Base-by-base conservation (phyloP, 1,140 invertebrate species). In the Drosophila tani region DNA sequence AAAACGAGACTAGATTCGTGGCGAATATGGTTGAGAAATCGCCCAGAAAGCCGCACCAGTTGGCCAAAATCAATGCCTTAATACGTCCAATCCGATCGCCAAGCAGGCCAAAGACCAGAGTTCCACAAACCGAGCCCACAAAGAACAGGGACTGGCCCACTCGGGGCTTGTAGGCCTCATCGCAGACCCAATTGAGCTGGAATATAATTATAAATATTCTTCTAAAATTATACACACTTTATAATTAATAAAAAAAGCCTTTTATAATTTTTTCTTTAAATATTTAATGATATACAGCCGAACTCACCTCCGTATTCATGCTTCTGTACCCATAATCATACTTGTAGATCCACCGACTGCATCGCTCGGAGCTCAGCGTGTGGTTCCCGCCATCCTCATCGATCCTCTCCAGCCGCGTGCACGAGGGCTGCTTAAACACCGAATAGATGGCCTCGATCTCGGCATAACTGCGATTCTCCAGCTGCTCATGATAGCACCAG, bases 181-280 rank as follows among this genome's bases (percentile, higher is more conserved):
- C 92, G 73, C 95, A 95, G 4, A 95, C 94, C 95, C 95, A 95
- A 79, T 95, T 91, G 4, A 94, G 77, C 94, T 95, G 65, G 4
- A 38, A 38, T 2, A 14, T 15, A 65, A 8, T 17, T 12, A 21
- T 9, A n/a, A 17, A 2, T 9, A 32, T 46, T 41, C 11, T 29
- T 27, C 19, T 5, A 15, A 4, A 40, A 12, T 15, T 21, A 5
- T 24, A 32, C 12, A 9, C 41, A n/a, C 3, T n/a, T n/a, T n/a
- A 17, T 6, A 43, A 43, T 43, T 40, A 40, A 40, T 14, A 5
- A 12, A 15, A 15, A 41, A 15, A 6, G 24, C 14, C 27, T 56
- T 35, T 21, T 5, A 29, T 29, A 29, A 0, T 6, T 27, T 6
- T 27, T 0, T 27, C 6, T 40, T 15, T 0, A 14, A 12, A 38